These are phyloP conservation scores for Carassius carassius DNA, from an alignment of 2,113 vertebrate genomes.

Conservation along the genomic window DNA sequence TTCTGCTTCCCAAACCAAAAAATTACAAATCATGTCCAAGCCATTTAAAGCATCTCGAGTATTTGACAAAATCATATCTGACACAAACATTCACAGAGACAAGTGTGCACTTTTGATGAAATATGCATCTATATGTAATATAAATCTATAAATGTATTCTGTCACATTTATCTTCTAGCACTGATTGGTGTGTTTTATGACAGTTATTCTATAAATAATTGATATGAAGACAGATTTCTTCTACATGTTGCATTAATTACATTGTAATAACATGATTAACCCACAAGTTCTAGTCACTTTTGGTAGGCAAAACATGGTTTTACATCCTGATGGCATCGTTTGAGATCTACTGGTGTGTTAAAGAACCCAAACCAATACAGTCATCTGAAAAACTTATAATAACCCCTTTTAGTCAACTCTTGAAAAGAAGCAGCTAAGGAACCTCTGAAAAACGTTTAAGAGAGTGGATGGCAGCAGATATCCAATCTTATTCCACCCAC, in stretches of 20 bases:
- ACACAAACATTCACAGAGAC: neutral
- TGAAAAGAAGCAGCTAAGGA: neutral
- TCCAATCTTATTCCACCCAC: conserved; percentile 21
- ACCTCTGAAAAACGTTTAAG: neutral
- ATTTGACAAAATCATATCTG: neutral
- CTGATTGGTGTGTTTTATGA: neutral
- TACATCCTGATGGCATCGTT: too few relatives aligned
- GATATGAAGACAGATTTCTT: neutral
- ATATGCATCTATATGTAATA: neutral
- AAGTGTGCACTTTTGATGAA: neutral
- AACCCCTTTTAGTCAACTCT: neutral
- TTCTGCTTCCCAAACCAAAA: neutral
- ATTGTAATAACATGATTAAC: conserved; percentile 14
- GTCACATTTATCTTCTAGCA: neutral
- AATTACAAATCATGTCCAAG: neutral
- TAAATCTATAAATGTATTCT: neutral
- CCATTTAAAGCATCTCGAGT: neutral
- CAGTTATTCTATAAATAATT: neutral
- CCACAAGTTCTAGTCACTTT: too few relatives aligned
- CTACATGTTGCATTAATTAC: neutral
- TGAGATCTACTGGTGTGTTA: too few relatives aligned
- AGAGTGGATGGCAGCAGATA: neutral
- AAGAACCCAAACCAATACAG: too few relatives aligned
- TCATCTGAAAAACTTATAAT: neutral
- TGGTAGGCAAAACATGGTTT: too few relatives aligned